These are phyloP conservation scores for Pseudomyrmex concolor DNA, from an alignment of 1,140 invertebrate genomes.

Conservation along the genomic window DNA sequence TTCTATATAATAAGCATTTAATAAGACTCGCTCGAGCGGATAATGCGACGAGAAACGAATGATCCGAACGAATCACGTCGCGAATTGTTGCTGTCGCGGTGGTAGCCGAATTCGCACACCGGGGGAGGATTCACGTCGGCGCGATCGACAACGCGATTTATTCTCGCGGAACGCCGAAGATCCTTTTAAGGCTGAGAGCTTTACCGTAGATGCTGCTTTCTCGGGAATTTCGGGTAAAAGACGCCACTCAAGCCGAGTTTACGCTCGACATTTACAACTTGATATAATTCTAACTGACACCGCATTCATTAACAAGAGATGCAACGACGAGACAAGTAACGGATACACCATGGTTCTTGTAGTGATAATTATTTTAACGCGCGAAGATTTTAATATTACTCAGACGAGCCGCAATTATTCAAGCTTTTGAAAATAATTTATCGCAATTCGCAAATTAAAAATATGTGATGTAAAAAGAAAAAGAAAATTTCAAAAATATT, in stretches of 20 bases:
- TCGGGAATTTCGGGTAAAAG: conserved; percentile 50
- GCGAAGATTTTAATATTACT: neutral
- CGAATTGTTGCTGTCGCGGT: conserved; percentile 62
- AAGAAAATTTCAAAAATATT: neutral
- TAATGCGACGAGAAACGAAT: conserved; percentile 43
- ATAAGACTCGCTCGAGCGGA: conserved; percentile 61
- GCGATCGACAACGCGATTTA: neutral
- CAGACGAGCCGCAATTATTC: too few relatives aligned
- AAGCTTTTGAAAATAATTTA: too few relatives aligned
- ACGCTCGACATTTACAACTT: conserved; percentile 26
- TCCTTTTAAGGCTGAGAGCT: neutral
- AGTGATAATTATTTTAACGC: neutral
- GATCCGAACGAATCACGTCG: conserved; percentile 56
- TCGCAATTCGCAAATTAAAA: too few relatives aligned
- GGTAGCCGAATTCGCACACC: conserved; percentile 51
- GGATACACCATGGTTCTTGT: neutral
- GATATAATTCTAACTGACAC: conserved; percentile 20
- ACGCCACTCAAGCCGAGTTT: conserved; percentile 37
- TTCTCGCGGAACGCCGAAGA: conserved; percentile 11
- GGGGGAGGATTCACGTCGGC: neutral
- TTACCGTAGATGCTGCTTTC: conserved; percentile 44
- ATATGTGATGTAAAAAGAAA: neutral
- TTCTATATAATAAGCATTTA: conserved; percentile 74
- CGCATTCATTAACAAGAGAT: neutral
- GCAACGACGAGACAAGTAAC: too few relatives aligned